phyloP scores from a whole-genome alignment of 2,888 invertebrate species.

The Aspidiotus rigidus region DNA sequence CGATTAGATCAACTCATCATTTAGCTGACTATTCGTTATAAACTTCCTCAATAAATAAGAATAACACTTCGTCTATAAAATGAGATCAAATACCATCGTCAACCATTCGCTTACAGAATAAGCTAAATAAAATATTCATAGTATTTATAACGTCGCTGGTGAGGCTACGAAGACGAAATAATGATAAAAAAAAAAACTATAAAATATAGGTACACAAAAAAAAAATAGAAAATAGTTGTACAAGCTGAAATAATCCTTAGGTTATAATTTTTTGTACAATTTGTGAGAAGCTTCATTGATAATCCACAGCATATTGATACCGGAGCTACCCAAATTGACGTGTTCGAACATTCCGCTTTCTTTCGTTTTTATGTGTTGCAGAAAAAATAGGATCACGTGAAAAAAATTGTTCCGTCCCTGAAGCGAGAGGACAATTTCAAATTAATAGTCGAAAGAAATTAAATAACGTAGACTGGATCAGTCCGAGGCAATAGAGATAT shows the following conservation, averaged over 20 bases:
- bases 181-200: background rate
- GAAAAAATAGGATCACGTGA: slow-evolving; percentile 72
- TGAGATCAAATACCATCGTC: too few relatives aligned
- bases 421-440: slow-evolving; percentile 39
- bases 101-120: too few relatives aligned
- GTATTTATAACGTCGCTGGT: too few relatives aligned
- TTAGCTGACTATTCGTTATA: too few relatives aligned
- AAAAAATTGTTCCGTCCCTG: slow-evolving; percentile 81
- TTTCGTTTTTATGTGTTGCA: slow-evolving; percentile 62
- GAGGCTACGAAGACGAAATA: background rate
- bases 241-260: background rate
- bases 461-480: too few relatives aligned
- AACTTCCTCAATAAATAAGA: too few relatives aligned
- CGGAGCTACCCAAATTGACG: slow-evolving; percentile 66
- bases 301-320: slow-evolving; percentile 76
- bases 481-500: too few relatives aligned
- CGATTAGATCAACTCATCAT: too few relatives aligned
- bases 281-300: slow-evolving; percentile 42
- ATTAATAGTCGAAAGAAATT: too few relatives aligned
- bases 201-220: background rate
- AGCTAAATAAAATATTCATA: too few relatives aligned
- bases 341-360: slow-evolving; percentile 67
- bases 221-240: background rate
- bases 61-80: too few relatives aligned
- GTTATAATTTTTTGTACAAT: slow-evolving; percentile 3